Evolutionary conservation across 2,797 vertebrate species (phyloP).

Genomic region (Delichon dasypus): DNA sequence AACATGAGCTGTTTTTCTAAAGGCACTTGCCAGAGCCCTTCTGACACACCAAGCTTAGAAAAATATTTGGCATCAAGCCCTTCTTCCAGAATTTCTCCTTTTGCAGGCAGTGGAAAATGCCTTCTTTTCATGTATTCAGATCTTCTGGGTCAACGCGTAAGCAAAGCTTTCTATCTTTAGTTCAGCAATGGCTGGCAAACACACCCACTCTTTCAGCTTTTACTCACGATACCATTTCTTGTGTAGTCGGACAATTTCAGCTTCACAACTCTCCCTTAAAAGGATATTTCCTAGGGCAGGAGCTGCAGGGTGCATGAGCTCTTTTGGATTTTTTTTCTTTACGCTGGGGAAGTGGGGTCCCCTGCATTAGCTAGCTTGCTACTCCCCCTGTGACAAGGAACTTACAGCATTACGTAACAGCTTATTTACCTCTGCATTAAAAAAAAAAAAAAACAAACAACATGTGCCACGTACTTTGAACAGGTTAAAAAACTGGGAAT

Average conservation of each 20-base stretch:
- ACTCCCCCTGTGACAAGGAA: not conserved
- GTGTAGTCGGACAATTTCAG: not conserved
- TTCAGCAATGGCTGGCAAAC: conserved; percentile 22
- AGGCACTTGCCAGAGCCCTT: conserved; percentile 59
- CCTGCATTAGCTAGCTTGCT: not conserved
- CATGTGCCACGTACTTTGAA: not conserved
- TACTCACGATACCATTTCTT: not conserved
- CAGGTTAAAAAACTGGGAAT: not conserved
- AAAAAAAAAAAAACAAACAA: no score
- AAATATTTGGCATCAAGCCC: conserved; percentile 61
- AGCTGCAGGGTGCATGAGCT: not conserved
- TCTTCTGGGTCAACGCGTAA: conserved; percentile 47
- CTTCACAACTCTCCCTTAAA: not conserved
- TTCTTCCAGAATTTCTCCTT: conserved; percentile 52
- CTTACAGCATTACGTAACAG: not conserved
- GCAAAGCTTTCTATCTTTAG: conserved; percentile 46
- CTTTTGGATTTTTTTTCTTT: not conserved
- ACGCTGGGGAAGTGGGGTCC: not conserved
- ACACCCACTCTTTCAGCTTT: not conserved
- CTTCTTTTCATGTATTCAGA: conserved; percentile 42
- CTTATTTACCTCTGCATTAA: not conserved
- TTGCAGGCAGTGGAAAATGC: conserved; percentile 58
- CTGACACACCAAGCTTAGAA: conserved; percentile 62
- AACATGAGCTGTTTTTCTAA: conserved; percentile 64
- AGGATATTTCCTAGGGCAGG: not conserved